Conservation (phyloP, 2,113 vertebrate species). For the Brachypteracias leptosomus region DNA sequence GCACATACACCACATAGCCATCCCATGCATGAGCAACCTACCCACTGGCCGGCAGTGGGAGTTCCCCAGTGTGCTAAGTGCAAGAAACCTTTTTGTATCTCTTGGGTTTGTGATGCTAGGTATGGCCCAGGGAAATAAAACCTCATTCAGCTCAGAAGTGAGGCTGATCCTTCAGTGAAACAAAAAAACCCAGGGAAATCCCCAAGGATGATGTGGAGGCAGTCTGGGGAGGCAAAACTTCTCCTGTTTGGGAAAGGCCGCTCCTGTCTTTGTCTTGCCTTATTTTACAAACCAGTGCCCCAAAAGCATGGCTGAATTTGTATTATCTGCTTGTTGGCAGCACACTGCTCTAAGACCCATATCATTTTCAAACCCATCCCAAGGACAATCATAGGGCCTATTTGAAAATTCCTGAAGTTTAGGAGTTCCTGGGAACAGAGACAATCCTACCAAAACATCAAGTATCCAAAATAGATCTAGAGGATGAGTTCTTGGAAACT, state of each 20-base stretch:
- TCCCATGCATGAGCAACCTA: accelerated
- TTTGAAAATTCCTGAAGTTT: neutral
- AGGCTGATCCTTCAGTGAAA: neutral
- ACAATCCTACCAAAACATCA: neutral
- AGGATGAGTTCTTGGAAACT: neutral
- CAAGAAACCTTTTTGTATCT: neutral
- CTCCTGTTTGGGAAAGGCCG: neutral
- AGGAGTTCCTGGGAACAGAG: neutral
- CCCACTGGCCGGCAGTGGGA: neutral
- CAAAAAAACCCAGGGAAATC: neutral
- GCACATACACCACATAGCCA: accelerated
- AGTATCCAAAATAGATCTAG: neutral
- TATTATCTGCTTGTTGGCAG: neutral
- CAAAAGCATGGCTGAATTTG: neutral
- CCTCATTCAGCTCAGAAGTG: neutral
- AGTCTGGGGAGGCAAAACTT: neutral
- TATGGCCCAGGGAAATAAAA: neutral
- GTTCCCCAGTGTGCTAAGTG: neutral
- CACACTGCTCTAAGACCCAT: neutral
- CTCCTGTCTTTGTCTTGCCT: neutral
- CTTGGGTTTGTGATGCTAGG: neutral
- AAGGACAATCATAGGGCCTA: neutral
- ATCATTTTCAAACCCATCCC: neutral
- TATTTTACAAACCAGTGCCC: neutral
- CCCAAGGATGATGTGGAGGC: neutral